Conservation (phyloP, 2,113 vertebrate species). For the Mastomys coucha region DNA sequence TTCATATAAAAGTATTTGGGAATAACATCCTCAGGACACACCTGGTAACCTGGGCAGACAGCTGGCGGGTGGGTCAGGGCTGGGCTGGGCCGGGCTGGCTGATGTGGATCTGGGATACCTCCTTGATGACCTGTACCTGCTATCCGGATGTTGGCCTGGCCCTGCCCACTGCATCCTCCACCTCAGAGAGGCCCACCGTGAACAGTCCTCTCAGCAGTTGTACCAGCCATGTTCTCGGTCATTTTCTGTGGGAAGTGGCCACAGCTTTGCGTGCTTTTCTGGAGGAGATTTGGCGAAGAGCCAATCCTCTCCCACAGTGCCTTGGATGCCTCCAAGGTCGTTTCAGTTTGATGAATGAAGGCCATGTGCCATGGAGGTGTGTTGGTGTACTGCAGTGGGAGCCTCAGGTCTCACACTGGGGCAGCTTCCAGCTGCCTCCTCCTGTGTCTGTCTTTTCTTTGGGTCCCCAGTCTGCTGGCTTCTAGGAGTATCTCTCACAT, state of each 20-base stretch:
- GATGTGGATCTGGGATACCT: neutral
- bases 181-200: neutral
- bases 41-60: too few species aligned
- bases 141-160: neutral
- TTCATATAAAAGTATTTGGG: accelerated
- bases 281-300: neutral
- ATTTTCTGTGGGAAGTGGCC: neutral
- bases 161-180: neutral
- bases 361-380: neutral
- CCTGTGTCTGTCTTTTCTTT: neutral
- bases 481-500: neutral
- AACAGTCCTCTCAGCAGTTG: neutral
- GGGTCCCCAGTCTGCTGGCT: neutral
- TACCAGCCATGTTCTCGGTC: neutral
- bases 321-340: neutral
- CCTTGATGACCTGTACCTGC: neutral
- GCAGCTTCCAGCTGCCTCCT: neutral
- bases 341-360: neutral
- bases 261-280: neutral
- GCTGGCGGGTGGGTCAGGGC: neutral
- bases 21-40: neutral
- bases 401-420: neutral
- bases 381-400: too few species aligned
- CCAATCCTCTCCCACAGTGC: neutral
- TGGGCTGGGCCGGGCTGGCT: neutral